phyloP scores from a whole-genome alignment of 2,797 vertebrate species.

The Arctocebus calabarensis region DNA sequence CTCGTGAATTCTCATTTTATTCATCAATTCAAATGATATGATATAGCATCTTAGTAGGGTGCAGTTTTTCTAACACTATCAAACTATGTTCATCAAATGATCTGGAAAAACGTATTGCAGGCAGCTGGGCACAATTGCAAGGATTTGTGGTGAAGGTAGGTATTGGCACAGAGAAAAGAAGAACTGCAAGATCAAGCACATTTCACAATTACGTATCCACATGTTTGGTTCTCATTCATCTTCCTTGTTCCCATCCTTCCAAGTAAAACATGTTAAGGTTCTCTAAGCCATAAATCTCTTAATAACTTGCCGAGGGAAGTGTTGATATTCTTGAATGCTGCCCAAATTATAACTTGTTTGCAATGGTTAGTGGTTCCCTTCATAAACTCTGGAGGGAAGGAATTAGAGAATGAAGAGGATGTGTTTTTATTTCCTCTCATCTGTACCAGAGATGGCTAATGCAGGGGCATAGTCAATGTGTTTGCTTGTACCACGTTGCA shows the following conservation, averaged over 20 bases:
- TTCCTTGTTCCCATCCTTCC: slow-evolving; percentile 29
- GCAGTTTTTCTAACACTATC: slow-evolving; percentile 38
- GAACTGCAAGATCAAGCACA: background rate
- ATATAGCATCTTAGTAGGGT: slow-evolving; percentile 49
- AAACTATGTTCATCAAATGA: slow-evolving; percentile 56
- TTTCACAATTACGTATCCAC: slow-evolving; percentile 22
- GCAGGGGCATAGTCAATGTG: background rate
- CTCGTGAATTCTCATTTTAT: slow-evolving; percentile 69
- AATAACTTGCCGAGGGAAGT: slow-evolving; percentile 70
- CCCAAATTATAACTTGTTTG: slow-evolving; percentile 71
- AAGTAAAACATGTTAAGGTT: slow-evolving; percentile 40
- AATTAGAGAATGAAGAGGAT: slow-evolving; percentile 11
- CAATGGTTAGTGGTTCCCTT: slow-evolving; percentile 53
- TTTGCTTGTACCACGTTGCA: background rate
- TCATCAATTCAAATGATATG: slow-evolving; percentile 69
- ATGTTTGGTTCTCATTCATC: slow-evolving; percentile 7
- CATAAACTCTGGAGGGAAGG: slow-evolving; percentile 29
- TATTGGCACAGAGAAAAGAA: background rate
- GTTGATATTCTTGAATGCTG: slow-evolving; percentile 54
- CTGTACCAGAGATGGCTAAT: slow-evolving; percentile 27
- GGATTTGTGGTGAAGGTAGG: background rate
- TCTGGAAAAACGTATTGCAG: slow-evolving; percentile 55
- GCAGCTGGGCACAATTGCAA: slow-evolving; percentile 5
- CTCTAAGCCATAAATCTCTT: slow-evolving; percentile 67
- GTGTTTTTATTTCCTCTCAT: slow-evolving; percentile 44